A percentile compares a stretch with the other conserved stretches of the same genome.
These are phyloP conservation scores for Hyposmocoma kahamanoa DNA, from an alignment of 1,140 invertebrate genomes.

Conservation along the genomic window DNA sequence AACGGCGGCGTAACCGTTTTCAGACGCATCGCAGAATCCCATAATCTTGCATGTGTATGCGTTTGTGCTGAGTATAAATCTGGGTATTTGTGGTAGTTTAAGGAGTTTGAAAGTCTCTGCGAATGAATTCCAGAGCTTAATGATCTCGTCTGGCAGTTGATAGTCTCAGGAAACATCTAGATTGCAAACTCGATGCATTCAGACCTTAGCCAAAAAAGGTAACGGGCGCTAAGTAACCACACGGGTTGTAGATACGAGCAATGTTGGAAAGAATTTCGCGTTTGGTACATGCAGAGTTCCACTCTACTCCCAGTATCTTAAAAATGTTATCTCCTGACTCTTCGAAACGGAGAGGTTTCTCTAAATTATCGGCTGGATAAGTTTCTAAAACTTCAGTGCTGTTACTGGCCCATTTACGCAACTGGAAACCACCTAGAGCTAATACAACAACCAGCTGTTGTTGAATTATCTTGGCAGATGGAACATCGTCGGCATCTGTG, in stretches of 20 bases:
- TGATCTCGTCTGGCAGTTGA: neutral
- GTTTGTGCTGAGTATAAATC: neutral
- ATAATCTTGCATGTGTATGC: neutral
- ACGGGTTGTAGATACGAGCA: neutral
- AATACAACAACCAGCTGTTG: neutral
- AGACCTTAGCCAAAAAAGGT: neutral
- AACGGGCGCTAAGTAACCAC: neutral
- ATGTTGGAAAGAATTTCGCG: neutral
- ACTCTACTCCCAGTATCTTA: constrained; percentile 2
- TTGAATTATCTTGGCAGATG: neutral
- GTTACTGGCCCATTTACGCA: constrained; percentile 4
- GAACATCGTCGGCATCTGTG: neutral
- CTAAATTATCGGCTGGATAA: neutral
- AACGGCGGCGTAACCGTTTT: neutral
- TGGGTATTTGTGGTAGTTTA: neutral
- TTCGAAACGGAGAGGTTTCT: neutral
- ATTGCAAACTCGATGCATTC: neutral
- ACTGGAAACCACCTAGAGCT: neutral
- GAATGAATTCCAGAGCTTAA: neutral
- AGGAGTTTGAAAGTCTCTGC: neutral
- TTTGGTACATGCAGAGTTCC: constrained; percentile 6
- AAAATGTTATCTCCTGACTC: neutral
- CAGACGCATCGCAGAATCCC: neutral
- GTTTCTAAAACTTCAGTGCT: neutral
- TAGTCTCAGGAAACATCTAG: neutral